A percentile compares a stretch with the other conserved stretches of the same genome.
phyloP scores from a whole-genome alignment of 2,888 invertebrate genomes.

The Microplitis deprimator region DNA sequence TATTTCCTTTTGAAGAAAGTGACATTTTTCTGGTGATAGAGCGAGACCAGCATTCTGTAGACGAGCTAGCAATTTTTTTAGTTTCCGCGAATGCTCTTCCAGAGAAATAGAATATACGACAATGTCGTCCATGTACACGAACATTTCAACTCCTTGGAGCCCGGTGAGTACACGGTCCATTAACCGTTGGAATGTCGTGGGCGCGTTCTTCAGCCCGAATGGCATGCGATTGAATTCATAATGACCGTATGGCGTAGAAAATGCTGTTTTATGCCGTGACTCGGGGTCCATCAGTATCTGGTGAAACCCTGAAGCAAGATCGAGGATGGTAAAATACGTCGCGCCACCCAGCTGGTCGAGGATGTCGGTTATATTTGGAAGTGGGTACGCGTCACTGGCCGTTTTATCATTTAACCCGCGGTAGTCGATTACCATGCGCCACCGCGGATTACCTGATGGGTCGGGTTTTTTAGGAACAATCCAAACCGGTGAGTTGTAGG shows the following conservation, averaged over 20 bases:
- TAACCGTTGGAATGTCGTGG: slow-evolving; percentile 26
- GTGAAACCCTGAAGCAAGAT: not conserved
- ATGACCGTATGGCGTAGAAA: slow-evolving; percentile 19
- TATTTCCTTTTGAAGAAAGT: slow-evolving; percentile 43
- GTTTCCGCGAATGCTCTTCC: slow-evolving; percentile 42
- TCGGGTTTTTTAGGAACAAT: slow-evolving; percentile 51
- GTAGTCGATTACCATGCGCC: slow-evolving; percentile 53
- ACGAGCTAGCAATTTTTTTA: slow-evolving; percentile 38
- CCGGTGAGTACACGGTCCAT: slow-evolving; percentile 13
- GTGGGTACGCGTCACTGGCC: slow-evolving; percentile 31
- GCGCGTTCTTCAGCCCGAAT: slow-evolving; percentile 39
- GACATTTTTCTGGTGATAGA: slow-evolving; percentile 46
- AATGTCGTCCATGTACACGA: slow-evolving; percentile 48
- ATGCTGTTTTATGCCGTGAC: slow-evolving; percentile 28
- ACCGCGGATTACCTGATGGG: slow-evolving; percentile 47
- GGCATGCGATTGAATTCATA: slow-evolving; percentile 41
- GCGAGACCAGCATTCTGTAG: slow-evolving; percentile 41
- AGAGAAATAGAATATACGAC: slow-evolving; percentile 44
- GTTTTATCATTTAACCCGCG: slow-evolving; percentile 52
- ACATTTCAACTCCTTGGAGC: slow-evolving; percentile 27
- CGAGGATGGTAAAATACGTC: too few relatives aligned
- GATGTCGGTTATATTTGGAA: not conserved
- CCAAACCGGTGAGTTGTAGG: slow-evolving; percentile 49
- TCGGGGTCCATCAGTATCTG: slow-evolving; percentile 40
- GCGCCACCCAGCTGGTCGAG: not conserved